phyloP scores from a whole-genome alignment of 2,888 invertebrate genomes.

The Andrena bucephala region DNA sequence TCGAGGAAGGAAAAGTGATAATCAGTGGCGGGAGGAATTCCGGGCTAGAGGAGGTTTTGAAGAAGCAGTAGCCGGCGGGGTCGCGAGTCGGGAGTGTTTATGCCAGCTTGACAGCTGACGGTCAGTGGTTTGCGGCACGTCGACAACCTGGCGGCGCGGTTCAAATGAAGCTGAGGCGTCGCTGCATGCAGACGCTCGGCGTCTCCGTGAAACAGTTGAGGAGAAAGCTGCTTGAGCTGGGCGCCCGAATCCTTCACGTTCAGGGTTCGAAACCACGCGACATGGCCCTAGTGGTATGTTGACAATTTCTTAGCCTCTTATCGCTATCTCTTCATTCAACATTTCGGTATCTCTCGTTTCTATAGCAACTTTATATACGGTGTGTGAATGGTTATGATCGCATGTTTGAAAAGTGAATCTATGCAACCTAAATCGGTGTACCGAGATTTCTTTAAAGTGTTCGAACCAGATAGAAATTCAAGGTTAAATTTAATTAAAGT shows the following conservation, averaged over 20 bases:
- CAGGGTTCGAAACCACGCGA: conserved; percentile 82
- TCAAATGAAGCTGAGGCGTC: conserved; percentile 84
- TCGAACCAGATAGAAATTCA: too few relatives aligned
- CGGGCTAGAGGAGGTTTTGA: conserved; percentile 15
- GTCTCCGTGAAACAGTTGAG: conserved; percentile 84
- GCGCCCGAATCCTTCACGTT: conserved; percentile 82
- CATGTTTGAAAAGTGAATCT: too few relatives aligned
- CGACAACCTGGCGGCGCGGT: conserved; percentile 83
- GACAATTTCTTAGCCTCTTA: not conserved
- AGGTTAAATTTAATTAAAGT: too few relatives aligned
- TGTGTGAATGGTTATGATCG: too few relatives aligned
- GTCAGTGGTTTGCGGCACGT: conserved; percentile 77
- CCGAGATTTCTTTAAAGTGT: too few relatives aligned
- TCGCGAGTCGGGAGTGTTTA: conserved; percentile 66
- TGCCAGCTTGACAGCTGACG: conserved; percentile 80
- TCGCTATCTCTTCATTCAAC: not conserved
- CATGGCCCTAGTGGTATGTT: conserved; percentile 84
- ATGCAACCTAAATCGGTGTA: too few relatives aligned
- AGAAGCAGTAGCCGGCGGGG: conserved; percentile 16
- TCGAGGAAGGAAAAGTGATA: conserved; percentile 24
- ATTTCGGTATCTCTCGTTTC: not conserved
- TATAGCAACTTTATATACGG: not conserved
- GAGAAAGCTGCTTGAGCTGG: conserved; percentile 82
- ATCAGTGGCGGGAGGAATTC: conserved; percentile 38
- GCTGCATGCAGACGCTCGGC: conserved; percentile 84